A percentile compares a stretch with the other conserved stretches of the same genome.
Conservation (phyloP, 2,113 vertebrate species). For the Gnathonemus echidnorhynchus region DNA sequence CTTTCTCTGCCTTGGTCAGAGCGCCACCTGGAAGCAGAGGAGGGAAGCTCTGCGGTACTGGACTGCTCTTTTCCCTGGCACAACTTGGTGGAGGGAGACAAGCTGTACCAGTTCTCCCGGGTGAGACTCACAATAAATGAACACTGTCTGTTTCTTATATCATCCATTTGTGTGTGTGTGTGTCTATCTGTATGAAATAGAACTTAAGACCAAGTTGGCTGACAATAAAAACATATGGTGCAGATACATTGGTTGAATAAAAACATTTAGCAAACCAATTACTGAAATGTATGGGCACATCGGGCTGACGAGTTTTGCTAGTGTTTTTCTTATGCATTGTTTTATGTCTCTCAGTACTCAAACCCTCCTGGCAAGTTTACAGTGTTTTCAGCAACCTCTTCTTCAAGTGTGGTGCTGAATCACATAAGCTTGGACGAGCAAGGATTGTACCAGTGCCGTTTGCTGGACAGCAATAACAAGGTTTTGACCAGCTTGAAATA, state of each 20-base stretch:
- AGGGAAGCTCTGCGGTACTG: slow-evolving; percentile 51
- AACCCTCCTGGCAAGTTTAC: slow-evolving; percentile 39
- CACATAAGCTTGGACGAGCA: slow-evolving; percentile 47
- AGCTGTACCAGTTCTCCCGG: slow-evolving; percentile 55
- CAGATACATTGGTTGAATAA: not conserved
- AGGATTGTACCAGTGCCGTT: slow-evolving; percentile 54
- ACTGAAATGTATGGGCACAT: slow-evolving; percentile 29
- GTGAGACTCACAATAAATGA: slow-evolving; percentile 7
- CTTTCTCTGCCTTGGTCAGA: slow-evolving; percentile 34
- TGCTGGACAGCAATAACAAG: slow-evolving; percentile 36
- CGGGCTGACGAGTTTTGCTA: not conserved
- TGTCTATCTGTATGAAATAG: not conserved
- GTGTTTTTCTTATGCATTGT: not conserved
- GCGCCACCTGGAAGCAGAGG: slow-evolving; percentile 39
- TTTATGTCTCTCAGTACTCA: slow-evolving; percentile 18
- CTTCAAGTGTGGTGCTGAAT: slow-evolving; percentile 56
- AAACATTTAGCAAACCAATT: not conserved
- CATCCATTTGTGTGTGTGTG: not conserved
- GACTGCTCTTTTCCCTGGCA: slow-evolving; percentile 62
- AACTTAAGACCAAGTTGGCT: not conserved
- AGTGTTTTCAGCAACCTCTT: slow-evolving; percentile 45
- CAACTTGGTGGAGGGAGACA: slow-evolving; percentile 38
- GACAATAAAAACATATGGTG: not conserved
- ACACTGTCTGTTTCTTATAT: not conserved
- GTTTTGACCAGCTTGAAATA: slow-evolving; percentile 44